Base-by-base conservation (phyloP, 2,888 invertebrate species). In the Silvanus unidentatus region DNA sequence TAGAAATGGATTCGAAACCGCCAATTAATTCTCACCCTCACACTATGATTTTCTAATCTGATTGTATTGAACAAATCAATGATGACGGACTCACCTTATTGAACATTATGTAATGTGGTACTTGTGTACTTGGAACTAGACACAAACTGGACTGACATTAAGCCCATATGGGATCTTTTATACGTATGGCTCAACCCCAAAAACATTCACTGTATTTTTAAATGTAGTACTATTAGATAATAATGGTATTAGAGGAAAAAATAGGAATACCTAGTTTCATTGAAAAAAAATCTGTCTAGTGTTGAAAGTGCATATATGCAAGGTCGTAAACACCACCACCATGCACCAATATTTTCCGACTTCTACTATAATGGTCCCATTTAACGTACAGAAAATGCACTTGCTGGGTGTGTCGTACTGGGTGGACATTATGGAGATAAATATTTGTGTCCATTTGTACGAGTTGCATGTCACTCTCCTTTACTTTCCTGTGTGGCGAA, bases 151-250 rank as follows among this genome's bases (percentile, higher is more conserved):
- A 22, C 22, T 22, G 22, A 22, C 22, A 22, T 22, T 22, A 22
- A 22, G 22, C 22, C 22, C 22, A 40, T 27, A 46, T 30, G 43
- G 43, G 54, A 56, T 57, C 65, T 63, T 65, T 59, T 65, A 64
- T 64, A 64, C 51, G 41, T 44, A 52, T 22, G 8, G 43, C 50
- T 48, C 40, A 45, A 49, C 54, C 56, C 52, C 42, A 42, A 43
- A 47, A 57, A 55, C 59, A 51, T 55, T 58, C 55, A 55, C 58
- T 54, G 8, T 49, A 22, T 22, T 22, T 22, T 22, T 22, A 22
- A 22, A 22, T 22, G 3, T 3, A 22, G 8, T 22, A 22, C 8
- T 22, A 3, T 22, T 22, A 22, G 22, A n/a, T n/a, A n/a, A n/a
- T n/a, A n/a, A n/a, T 46, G 44, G 49, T 49, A 45, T 48, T 51